These are phyloP conservation scores for Percopsis omiscomaycus DNA, from an alignment of 2,797 vertebrate genomes.

Conservation along the genomic window DNA sequence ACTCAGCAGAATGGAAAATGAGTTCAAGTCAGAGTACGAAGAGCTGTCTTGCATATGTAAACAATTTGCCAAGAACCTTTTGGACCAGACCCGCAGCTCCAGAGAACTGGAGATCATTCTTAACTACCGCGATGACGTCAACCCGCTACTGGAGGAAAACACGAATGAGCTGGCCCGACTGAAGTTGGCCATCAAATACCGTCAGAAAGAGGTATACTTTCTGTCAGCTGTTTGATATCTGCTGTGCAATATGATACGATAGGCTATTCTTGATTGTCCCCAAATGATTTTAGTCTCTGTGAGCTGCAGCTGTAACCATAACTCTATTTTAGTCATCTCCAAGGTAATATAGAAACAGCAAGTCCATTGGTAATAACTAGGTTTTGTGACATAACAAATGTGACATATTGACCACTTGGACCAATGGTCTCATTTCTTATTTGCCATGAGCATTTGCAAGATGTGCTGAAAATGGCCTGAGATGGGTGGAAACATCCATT, in stretches of 20 bases:
- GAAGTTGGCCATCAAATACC: conserved; percentile 96
- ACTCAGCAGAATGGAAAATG: conserved; percentile 93
- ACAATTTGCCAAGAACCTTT: conserved; percentile 92
- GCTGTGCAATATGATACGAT: too few relatives aligned
- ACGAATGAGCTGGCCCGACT: conserved; percentile 90
- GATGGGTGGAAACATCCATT: conserved; percentile 60
- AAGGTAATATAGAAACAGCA: too few relatives aligned
- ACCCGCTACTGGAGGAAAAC: conserved; percentile 87
- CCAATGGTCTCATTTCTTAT: not conserved
- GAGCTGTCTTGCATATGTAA: conserved; percentile 90
- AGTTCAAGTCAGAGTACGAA: conserved; percentile 96
- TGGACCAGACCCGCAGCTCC: conserved; percentile 97
- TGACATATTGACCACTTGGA: too few relatives aligned
- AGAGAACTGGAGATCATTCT: conserved; percentile 94
- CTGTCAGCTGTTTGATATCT: not conserved
- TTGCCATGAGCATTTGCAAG: conserved; percentile 13
- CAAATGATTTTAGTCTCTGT: too few relatives aligned
- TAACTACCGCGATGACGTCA: conserved; percentile 91
- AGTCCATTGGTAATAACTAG: too few relatives aligned
- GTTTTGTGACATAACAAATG: too few relatives aligned
- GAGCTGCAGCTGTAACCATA: too few relatives aligned
- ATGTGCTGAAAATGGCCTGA: conserved; percentile 56
- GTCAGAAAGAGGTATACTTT: conserved; percentile 92
- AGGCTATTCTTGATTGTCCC: too few relatives aligned
- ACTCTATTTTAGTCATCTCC: too few relatives aligned